Conservation (phyloP, 2,888 invertebrate genomes). For the Osmoderma eremita region DNA sequence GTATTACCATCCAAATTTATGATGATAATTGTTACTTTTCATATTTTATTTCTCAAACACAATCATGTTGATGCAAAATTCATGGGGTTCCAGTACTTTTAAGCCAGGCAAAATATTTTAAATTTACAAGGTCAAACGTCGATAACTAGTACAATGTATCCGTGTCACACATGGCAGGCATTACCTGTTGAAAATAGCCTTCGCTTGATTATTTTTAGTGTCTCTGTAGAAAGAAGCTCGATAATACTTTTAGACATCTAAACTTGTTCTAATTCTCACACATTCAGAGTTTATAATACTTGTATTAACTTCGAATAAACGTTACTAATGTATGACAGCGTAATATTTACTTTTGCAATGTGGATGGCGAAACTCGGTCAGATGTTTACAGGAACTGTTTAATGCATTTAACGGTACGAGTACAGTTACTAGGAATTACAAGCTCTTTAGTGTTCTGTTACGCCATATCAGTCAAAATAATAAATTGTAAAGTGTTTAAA, state of each 20-base stretch:
- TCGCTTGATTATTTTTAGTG: constrained; percentile 34
- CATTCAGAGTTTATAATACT: background rate
- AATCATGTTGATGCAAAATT: background rate
- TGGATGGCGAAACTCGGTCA: constrained; percentile 4
- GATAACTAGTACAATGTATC: constrained; percentile 27
- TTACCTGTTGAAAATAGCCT: constrained; percentile 31
- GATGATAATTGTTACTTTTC: background rate
- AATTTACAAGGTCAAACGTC: constrained; percentile 25
- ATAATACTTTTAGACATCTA: constrained; percentile 20
- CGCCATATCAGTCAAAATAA: background rate
- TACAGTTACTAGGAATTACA: constrained; percentile 25
- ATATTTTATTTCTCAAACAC: constrained; percentile 1
- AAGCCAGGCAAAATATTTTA: constrained; percentile 11
- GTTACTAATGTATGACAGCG: background rate
- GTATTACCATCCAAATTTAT: background rate
- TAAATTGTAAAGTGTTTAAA: too few relatives aligned
- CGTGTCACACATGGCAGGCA: constrained; percentile 27
- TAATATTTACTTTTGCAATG: constrained; percentile 10
- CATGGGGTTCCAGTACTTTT: background rate
- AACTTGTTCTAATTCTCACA: constrained; percentile 11
- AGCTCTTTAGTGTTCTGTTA: background rate
- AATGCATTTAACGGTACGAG: constrained; percentile 18
- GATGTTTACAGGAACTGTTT: constrained; percentile 24
- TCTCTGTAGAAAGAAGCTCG: constrained; percentile 16
- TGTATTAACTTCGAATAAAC: background rate